Percentiles rank a stretch among this genome's conserved stretches.
phyloP scores from a whole-genome alignment of 2,888 invertebrate genomes.

The Brachyptera putata region DNA sequence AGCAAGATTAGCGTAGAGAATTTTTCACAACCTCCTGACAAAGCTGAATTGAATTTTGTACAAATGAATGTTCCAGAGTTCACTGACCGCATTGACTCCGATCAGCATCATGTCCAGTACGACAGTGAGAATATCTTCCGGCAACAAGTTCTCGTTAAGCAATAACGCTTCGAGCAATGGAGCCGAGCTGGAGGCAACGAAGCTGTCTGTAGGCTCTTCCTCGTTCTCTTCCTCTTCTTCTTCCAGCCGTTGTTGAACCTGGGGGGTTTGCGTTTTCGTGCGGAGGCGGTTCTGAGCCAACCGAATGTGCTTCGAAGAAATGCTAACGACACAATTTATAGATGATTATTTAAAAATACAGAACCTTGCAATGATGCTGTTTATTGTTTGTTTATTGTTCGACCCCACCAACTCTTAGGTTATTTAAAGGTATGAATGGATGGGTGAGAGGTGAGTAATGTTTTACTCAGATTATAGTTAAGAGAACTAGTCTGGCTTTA shows the following conservation, averaged over 20 bases:
- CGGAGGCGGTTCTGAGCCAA: constrained; percentile 43
- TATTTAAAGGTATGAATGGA: no score
- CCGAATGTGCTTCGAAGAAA: constrained; percentile 58
- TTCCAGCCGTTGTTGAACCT: constrained; percentile 19
- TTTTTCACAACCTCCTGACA: no score
- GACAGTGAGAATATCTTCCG: constrained; percentile 59
- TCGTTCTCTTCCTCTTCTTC: no score
- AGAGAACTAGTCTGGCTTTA: no score
- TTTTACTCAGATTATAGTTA: no score
- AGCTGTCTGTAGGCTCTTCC: constrained; percentile 27
- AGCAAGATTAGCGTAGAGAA: no score
- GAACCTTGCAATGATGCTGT: not conserved
- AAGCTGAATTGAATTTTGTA: no score
- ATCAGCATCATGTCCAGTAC: constrained; percentile 62
- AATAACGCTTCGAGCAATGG: constrained; percentile 54
- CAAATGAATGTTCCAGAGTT: no score
- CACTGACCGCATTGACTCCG: constrained; percentile 58
- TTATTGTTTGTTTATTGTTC: not conserved
- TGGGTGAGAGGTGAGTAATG: no score
- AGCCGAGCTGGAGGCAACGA: constrained; percentile 37
- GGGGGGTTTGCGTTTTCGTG: constrained; percentile 36
- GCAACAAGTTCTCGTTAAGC: constrained; percentile 51
- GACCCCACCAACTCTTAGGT: no score
- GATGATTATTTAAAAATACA: no score
- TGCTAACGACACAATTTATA: constrained; percentile 45